Conservation (phyloP, 2,888 invertebrate species). For the Calliphora vomitoria region DNA sequence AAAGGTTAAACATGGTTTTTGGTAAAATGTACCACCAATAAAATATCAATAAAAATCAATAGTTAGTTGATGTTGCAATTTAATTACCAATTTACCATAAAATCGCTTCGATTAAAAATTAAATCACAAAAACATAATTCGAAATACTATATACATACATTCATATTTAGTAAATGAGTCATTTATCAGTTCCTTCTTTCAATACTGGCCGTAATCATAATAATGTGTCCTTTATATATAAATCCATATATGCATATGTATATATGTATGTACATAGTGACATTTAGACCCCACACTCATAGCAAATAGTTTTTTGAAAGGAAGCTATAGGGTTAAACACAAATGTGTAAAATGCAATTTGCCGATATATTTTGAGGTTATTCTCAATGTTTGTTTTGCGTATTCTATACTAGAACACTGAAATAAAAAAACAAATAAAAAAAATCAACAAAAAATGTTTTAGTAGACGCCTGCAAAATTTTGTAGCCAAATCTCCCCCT, state of each 20-base stretch:
- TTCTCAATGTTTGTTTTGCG: constrained; percentile 63
- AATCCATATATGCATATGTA: not conserved
- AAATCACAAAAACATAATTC: too few species aligned
- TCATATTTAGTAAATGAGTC: not conserved
- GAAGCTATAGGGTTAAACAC: constrained; percentile 43
- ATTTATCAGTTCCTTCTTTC: not conserved
- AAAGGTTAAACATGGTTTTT: too few species aligned
- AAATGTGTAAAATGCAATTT: constrained; percentile 41
- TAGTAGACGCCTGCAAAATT: constrained; percentile 51
- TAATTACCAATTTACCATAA: too few species aligned
- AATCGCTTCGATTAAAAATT: too few species aligned
- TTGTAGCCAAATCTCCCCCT: constrained; percentile 45
- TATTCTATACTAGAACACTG: constrained; percentile 40
- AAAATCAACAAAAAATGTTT: constrained; percentile 24
- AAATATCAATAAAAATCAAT: too few species aligned
- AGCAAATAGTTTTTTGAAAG: constrained; percentile 14
- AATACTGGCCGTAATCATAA: not conserved
- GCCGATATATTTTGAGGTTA: constrained; percentile 67
- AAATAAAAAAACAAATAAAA: constrained; percentile 24
- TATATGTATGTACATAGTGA: not conserved
- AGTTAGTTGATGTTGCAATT: too few species aligned
- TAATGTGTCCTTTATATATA: not conserved
- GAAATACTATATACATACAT: too few species aligned
- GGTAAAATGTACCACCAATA: too few species aligned
- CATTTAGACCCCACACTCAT: not conserved